Conservation (phyloP, 2,888 invertebrate species). For the Limnephilus lunatus region DNA sequence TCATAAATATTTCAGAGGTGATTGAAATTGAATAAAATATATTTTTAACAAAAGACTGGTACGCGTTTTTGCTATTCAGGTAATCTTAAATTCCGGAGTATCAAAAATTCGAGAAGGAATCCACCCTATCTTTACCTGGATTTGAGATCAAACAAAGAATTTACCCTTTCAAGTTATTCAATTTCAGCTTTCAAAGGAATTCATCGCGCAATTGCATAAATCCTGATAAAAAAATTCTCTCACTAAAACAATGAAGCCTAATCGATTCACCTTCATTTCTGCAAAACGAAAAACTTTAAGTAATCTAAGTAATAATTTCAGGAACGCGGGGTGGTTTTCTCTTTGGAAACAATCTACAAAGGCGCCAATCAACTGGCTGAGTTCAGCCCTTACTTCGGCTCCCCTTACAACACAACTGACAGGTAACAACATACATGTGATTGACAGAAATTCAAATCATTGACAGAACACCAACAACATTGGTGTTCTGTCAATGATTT, state of each 20-base stretch:
- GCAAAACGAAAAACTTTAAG: conserved; percentile 22
- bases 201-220: conserved; percentile 10
- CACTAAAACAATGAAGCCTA: conserved; percentile 31
- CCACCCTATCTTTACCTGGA: conserved; percentile 6
- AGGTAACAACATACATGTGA: conserved; percentile 75
- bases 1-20: neutral
- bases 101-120: conserved; percentile 8
- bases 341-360: conserved; percentile 78
- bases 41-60: neutral
- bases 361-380: conserved; percentile 77
- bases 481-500: too few species aligned
- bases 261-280: neutral
- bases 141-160: conserved; percentile 23
- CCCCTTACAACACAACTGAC: conserved; percentile 78
- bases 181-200: conserved; percentile 29
- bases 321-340: conserved; percentile 78
- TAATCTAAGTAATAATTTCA: conserved; percentile 69
- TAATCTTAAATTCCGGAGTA: conserved; percentile 14
- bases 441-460: too few species aligned
- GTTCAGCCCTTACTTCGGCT: conserved; percentile 76
- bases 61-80: neutral
- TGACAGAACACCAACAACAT: too few species aligned
- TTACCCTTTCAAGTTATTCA: conserved; percentile 37
- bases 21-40: neutral
- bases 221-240: conserved; percentile 16